Conservation (phyloP, 2,888 invertebrate species). For the Drosophila subsilvestris region DNA sequence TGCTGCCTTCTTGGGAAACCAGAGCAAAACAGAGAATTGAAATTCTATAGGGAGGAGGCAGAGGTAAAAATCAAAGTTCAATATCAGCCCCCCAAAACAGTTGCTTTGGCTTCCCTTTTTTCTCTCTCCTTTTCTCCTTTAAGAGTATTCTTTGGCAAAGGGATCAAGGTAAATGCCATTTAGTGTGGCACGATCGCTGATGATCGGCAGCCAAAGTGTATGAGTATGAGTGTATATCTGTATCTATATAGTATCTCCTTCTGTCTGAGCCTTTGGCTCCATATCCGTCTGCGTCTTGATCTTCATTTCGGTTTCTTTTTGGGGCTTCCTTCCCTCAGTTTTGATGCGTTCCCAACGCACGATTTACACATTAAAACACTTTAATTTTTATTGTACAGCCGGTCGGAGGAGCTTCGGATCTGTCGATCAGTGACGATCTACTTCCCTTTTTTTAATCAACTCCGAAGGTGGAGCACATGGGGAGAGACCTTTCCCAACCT, state of each 20-base stretch:
- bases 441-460: slow-evolving; percentile 62
- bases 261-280: slow-evolving; percentile 1
- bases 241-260: slow-evolving; percentile 26
- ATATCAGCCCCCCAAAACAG: slow-evolving; percentile 61
- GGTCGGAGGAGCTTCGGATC: slow-evolving; percentile 39
- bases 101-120: slow-evolving; percentile 64
- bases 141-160: slow-evolving; percentile 36
- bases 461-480: slow-evolving; percentile 57
- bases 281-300: slow-evolving; percentile 1
- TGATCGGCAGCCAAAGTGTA: slow-evolving; percentile 58
- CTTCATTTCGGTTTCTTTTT: slow-evolving; percentile 36
- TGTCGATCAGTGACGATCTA: slow-evolving; percentile 25
- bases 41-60: slow-evolving; percentile 68
- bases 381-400: slow-evolving; percentile 73
- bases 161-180: slow-evolving; percentile 77
- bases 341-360: slow-evolving; percentile 73
- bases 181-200: slow-evolving; percentile 71
- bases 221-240: slow-evolving; percentile 3
- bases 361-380: slow-evolving; percentile 82
- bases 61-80: slow-evolving; percentile 68
- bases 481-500: slow-evolving; percentile 72
- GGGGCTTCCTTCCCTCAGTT: slow-evolving; percentile 66
- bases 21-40: slow-evolving; percentile 51
- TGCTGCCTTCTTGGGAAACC: slow-evolving; percentile 61
- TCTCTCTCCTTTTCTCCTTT: neutral